phyloP scores from a whole-genome alignment of 2,888 invertebrate genomes.

The Choristoneura rosaceana region DNA sequence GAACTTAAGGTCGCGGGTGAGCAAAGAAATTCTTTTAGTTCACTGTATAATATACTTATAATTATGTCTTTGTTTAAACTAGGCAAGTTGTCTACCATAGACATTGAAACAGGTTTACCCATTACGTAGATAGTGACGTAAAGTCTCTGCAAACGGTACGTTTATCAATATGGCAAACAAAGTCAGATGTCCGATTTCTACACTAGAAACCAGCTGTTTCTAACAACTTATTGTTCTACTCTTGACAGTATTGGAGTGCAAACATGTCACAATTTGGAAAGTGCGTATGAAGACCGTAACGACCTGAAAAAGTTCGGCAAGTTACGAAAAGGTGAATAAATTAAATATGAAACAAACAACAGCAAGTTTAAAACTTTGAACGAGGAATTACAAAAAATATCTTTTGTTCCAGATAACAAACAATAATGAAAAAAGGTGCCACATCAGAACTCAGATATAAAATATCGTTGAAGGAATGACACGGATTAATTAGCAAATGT shows the following conservation, averaged over 20 bases:
- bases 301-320: slow-evolving; percentile 1
- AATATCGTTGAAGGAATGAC: too few relatives aligned
- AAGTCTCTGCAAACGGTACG: slow-evolving; percentile 20
- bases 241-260: slow-evolving; percentile 2
- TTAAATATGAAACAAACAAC: neutral
- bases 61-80: neutral
- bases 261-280: slow-evolving; percentile 13
- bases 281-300: slow-evolving; percentile 2
- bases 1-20: too few relatives aligned
- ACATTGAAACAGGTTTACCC: slow-evolving; percentile 24
- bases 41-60: neutral
- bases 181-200: slow-evolving; percentile 16
- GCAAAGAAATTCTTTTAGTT: too few relatives aligned
- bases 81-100: neutral
- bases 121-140: slow-evolving; percentile 35
- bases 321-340: slow-evolving; percentile 1
- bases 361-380: neutral
- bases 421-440: too few relatives aligned
- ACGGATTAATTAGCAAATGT: too few relatives aligned
- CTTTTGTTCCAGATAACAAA: too few relatives aligned
- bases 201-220: neutral
- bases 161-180: slow-evolving; percentile 25
- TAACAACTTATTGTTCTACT: slow-evolving; percentile 15
- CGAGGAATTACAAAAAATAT: neutral
- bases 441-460: too few relatives aligned